These are phyloP conservation scores for Agriotes lineatus DNA, from an alignment of 2,888 invertebrate genomes.

Conservation along the genomic window DNA sequence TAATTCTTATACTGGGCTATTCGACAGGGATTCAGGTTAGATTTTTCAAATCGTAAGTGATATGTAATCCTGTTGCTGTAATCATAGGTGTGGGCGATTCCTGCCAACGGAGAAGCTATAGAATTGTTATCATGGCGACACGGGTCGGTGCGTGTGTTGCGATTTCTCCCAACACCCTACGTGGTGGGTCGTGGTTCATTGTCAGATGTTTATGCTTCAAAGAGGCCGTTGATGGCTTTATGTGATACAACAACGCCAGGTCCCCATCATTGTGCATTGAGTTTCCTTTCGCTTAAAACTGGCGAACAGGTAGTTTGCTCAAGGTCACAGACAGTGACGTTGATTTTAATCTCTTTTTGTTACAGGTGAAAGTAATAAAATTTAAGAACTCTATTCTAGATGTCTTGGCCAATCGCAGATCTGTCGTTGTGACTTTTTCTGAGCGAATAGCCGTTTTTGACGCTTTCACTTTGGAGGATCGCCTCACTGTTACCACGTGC, in stretches of 20 bases:
- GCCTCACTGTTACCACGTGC: constrained; percentile 89
- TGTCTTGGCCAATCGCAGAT: constrained; percentile 89
- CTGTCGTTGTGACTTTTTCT: constrained; percentile 88
- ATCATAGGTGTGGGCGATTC: constrained; percentile 84
- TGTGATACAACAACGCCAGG: constrained; percentile 88
- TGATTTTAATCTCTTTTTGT: constrained; percentile 39
- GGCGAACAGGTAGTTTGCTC: constrained; percentile 76
- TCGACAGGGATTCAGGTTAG: constrained; percentile 82
- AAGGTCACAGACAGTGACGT: constrained; percentile 33
- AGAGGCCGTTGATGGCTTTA: constrained; percentile 90
- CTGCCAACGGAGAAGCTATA: constrained; percentile 91
- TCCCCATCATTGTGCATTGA: constrained; percentile 83
- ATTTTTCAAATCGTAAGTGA: constrained; percentile 20
- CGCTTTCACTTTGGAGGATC: constrained; percentile 87
- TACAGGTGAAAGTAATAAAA: constrained; percentile 87
- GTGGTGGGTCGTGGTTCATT: constrained; percentile 65
- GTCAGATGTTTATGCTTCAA: constrained; percentile 80
- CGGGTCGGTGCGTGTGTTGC: constrained; percentile 85
- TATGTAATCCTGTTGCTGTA: neutral
- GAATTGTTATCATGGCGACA: constrained; percentile 96
- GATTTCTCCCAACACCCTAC: constrained; percentile 85
- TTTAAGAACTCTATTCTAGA: constrained; percentile 92
- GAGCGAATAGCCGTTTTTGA: constrained; percentile 94
- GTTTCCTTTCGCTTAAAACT: constrained; percentile 86
- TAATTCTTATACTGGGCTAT: constrained; percentile 91